Evolutionary conservation across 2,888 invertebrate species (phyloP), one percentile per base, ranked within the genome.

Genomic region (Apodemia duryi): DNA sequence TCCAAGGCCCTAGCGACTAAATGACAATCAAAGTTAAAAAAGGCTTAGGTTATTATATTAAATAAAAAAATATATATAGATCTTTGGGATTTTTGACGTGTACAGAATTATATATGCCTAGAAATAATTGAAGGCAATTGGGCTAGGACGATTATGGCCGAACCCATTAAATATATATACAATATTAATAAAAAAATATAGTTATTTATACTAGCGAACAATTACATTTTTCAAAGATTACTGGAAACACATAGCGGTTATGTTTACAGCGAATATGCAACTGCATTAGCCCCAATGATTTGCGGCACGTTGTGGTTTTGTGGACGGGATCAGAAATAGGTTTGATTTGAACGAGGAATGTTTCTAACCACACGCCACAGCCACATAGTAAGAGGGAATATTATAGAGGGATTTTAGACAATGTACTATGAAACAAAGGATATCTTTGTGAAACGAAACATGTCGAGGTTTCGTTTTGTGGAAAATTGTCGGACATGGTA

Each of bases 221-320:
- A 4, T 11, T 11, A 41, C 9, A 41, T 41, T 41, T 41, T 43
- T 43, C 38, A 43, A 43, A 4, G 43, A 0, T 43, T 11, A 41
- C 1, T 43, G 13, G 71, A 72, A 72, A 69, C 72, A 72, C 74
- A 79, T 75, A 81, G 80, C 76, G 75, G 72, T 69, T 64, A 49
- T 64, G 57, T 64, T 70, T 77, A 77, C 71, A 76, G 77, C 75
- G 76, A 79, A 77, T 78, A 79, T 80, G 79, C 78, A 80, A 79
- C 72, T 72, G 73, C 74, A 73, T 64, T 73, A 69, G 76, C 82
- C 83, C 83, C 87, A 88, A 85, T 85, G 85, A 88, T 90, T 89
- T 86, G 86, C 88, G 83, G 87, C 85, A 86, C 84, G 80, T 80
- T 89, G 90, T 81, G 90, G 91, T 88, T 79, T 74, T 72, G 72